phyloP scores from a whole-genome alignment of 2,888 invertebrate genomes.

The Mimas tiliae region DNA sequence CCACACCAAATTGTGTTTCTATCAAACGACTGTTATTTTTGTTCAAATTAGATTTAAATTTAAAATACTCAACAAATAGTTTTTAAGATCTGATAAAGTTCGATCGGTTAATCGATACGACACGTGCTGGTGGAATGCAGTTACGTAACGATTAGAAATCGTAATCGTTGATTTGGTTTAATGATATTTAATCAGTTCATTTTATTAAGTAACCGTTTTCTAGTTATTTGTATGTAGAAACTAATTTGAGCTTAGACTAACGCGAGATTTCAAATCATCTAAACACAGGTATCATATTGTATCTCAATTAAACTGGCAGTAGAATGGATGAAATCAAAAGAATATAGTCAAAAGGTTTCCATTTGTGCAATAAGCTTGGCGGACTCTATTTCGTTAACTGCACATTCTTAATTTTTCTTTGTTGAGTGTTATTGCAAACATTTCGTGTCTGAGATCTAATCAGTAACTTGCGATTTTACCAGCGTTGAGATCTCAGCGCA shows the following conservation, averaged over 20 bases:
- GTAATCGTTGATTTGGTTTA: neutral
- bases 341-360: too few species aligned
- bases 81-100: neutral
- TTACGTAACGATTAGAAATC: neutral
- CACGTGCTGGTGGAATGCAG: neutral
- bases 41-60: conserved; percentile 51
- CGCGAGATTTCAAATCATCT: neutral
- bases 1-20: conserved; percentile 77
- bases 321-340: too few species aligned
- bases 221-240: neutral
- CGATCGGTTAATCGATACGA: neutral
- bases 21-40: conserved; percentile 69
- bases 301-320: too few species aligned
- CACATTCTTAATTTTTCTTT: conserved; percentile 1
- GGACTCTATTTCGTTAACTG: neutral
- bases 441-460: conserved; percentile 30
- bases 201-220: neutral
- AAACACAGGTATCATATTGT: too few species aligned
- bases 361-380: too few species aligned
- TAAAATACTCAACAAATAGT: neutral
- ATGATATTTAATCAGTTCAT: neutral
- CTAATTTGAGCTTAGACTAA: neutral
- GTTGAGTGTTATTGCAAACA: conserved; percentile 20
- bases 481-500: conserved; percentile 6
- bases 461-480: conserved; percentile 31